These are phyloP conservation scores for Salvelinus sp. DNA, from an alignment of 2,113 vertebrate species.

Conservation along the genomic window DNA sequence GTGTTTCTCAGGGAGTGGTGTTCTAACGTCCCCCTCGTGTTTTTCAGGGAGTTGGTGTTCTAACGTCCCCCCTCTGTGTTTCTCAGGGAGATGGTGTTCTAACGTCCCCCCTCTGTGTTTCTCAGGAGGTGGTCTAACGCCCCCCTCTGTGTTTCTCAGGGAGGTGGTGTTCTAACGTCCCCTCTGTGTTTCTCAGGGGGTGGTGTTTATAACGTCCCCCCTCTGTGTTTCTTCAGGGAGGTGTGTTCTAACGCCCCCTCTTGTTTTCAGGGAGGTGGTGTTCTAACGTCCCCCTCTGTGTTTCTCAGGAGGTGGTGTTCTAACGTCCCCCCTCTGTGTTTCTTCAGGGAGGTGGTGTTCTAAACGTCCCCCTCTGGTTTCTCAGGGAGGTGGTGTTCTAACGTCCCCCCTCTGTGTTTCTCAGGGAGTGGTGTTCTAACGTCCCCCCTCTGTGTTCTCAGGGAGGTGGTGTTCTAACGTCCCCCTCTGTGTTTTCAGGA, in stretches of 20 bases:
- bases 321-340: too few relatives aligned
- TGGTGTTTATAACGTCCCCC: constrained; percentile 40
- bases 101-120: constrained; percentile 16
- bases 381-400: constrained; percentile 75
- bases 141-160: constrained; percentile 64
- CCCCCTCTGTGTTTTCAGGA: constrained; percentile 1
- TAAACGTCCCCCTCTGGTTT: constrained; percentile 11
- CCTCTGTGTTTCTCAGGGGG: constrained; percentile 72
- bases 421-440: constrained; percentile 74
- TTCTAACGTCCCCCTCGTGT: too few relatives aligned
- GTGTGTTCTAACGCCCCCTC: background rate
- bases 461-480: constrained; percentile 69
- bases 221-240: constrained; percentile 3
- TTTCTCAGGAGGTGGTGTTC: constrained; percentile 74
- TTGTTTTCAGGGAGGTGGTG: constrained; percentile 76
- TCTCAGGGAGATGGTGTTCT: constrained; percentile 72
- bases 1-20: constrained; percentile 79
- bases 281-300: constrained; percentile 1
- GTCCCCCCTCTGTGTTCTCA: constrained; percentile 51
- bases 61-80: constrained; percentile 16
- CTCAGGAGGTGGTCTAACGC: constrained; percentile 69
- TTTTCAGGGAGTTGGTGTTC: constrained; percentile 78
- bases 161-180: constrained; percentile 58
- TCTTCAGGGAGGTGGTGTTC: too few relatives aligned
- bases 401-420: constrained; percentile 21